Conservation (phyloP, 2,888 invertebrate genomes). For the Seira sanloemensis region DNA sequence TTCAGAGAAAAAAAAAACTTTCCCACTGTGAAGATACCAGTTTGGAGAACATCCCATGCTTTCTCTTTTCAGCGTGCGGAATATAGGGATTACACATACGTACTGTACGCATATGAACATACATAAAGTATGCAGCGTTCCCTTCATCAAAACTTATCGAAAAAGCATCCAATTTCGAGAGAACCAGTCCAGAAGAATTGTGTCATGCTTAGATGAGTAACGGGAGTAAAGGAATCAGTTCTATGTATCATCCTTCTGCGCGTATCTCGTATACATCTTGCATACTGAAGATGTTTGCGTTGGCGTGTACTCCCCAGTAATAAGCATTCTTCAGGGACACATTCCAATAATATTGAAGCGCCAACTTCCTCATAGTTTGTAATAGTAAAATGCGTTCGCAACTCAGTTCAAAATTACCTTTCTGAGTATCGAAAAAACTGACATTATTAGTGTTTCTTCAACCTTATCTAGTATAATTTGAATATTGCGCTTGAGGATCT, state of each 20-base stretch:
- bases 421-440: too few species aligned
- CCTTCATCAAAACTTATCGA: slow-evolving; percentile 1
- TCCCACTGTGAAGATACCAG: too few species aligned
- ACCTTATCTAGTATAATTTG: too few species aligned
- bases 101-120: too few species aligned
- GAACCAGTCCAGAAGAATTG: slow-evolving; percentile 59
- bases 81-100: too few species aligned
- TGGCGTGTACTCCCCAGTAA: not conserved
- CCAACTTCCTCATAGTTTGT: not conserved
- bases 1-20: not conserved
- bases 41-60: too few species aligned
- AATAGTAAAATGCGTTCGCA: not conserved
- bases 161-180: slow-evolving; percentile 52
- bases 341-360: not conserved
- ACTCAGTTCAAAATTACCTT: too few species aligned
- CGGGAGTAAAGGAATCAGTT: too few species aligned
- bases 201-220: slow-evolving; percentile 47
- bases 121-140: slow-evolving; percentile 12
- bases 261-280: not conserved
- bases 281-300: not conserved
- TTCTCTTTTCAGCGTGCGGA: too few species aligned
- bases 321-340: not conserved
- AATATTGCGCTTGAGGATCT: too few species aligned
- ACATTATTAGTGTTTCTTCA: too few species aligned
- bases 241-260: not conserved